Percentiles rank a stretch among this genome's conserved stretches.
Evolutionary conservation across 2,888 invertebrate genomes (phyloP).

Genomic region (Portevinia maculata): DNA sequence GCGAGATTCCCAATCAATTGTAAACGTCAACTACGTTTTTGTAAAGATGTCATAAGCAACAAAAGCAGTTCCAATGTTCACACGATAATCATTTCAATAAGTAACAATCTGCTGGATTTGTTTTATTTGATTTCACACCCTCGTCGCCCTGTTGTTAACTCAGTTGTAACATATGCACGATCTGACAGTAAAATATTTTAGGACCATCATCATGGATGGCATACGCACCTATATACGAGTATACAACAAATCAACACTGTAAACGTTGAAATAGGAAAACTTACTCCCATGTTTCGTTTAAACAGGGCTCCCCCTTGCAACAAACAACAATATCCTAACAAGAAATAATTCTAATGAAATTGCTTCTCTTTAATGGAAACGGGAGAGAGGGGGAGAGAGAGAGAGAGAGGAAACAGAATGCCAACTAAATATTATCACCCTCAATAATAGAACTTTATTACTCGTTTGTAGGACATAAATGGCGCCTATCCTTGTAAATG

Average conservation of each 20-base stretch:
- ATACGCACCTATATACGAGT: constrained; percentile 25
- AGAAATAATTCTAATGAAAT: constrained; percentile 71
- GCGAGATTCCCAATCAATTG: too few relatives aligned
- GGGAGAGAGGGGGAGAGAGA: background rate
- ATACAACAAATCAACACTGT: constrained; percentile 48
- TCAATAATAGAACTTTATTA: constrained; percentile 72
- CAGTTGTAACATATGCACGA: constrained; percentile 57
- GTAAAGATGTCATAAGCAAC: too few relatives aligned
- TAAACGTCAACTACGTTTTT: too few relatives aligned
- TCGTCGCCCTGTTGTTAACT: constrained; percentile 19
- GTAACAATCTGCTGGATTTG: constrained; percentile 30
- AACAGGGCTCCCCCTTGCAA: background rate
- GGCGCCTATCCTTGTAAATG: constrained; percentile 63
- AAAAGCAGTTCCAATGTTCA: too few relatives aligned
- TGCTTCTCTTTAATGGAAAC: constrained; percentile 51
- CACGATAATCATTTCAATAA: constrained; percentile 24
- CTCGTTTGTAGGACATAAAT: constrained; percentile 64
- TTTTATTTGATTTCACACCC: constrained; percentile 22
- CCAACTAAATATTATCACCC: constrained; percentile 65
- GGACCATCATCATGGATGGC: constrained; percentile 30
- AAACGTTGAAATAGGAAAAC: constrained; percentile 25
- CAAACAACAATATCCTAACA: constrained; percentile 52
- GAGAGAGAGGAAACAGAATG: constrained; percentile 16
- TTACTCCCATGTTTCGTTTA: constrained; percentile 8
- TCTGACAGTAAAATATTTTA: constrained; percentile 52